A percentile compares a stretch with the other conserved stretches of the same genome.
These are phyloP conservation scores for Drosophila pseudoobscura DNA, from an alignment of 1,140 invertebrate genomes.

Conservation along the genomic window DNA sequence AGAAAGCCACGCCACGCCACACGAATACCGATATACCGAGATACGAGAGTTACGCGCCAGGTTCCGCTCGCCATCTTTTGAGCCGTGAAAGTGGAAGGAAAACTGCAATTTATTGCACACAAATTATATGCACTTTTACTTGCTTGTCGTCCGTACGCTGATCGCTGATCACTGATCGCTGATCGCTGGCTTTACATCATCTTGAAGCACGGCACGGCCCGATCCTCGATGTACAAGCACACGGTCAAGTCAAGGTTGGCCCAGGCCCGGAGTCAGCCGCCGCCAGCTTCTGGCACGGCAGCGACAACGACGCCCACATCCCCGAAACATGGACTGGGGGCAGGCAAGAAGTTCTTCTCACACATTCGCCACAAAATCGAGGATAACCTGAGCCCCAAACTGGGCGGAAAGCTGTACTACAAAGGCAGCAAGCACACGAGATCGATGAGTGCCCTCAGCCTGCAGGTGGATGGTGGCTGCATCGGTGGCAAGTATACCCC, in stretches of 20 bases:
- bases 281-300: slow-evolving; percentile 14
- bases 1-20: slow-evolving; percentile 35
- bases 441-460: slow-evolving; percentile 68
- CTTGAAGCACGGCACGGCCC: not conserved
- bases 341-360: slow-evolving; percentile 75
- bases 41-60: slow-evolving; percentile 21
- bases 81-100: slow-evolving; percentile 75
- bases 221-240: slow-evolving; percentile 67
- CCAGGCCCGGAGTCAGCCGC: slow-evolving; percentile 57
- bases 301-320: slow-evolving; percentile 7
- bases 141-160: slow-evolving; percentile 18
- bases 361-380: slow-evolving; percentile 80
- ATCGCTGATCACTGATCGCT: slow-evolving; percentile 12
- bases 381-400: slow-evolving; percentile 76
- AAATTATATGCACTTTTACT: slow-evolving; percentile 75
- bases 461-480: slow-evolving; percentile 55
- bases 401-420: slow-evolving; percentile 70
- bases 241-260: slow-evolving; percentile 71
- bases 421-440: slow-evolving; percentile 76
- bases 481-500: slow-evolving; percentile 74
- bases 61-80: slow-evolving; percentile 29
- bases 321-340: slow-evolving; percentile 45
- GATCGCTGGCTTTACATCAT: slow-evolving; percentile 44
- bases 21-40: slow-evolving; percentile 32
- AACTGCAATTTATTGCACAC: slow-evolving; percentile 54